Base-by-base conservation (phyloP, 2,888 invertebrate genomes). In the Electrophaes corylata region DNA sequence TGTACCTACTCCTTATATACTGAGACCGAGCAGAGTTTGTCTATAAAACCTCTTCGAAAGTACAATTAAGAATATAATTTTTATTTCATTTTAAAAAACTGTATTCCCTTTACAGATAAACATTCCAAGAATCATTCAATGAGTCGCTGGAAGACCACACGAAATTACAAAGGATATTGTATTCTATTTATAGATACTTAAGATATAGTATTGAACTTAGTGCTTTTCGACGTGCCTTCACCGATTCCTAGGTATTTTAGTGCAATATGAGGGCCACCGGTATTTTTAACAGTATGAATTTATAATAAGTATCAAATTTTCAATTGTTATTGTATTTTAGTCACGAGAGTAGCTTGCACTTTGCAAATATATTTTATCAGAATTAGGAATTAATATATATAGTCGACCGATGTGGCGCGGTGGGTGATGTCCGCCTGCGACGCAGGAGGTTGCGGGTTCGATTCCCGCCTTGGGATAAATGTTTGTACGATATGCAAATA, bases 171-270 rank as follows among this genome's bases (percentile, higher is more conserved):
- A 63, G 62, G 54, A 73, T 63, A 64, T 66, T 63, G 64, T 60
- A 64, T 67, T 67, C 60, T 64, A 69, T 66, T 62, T 67, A 61
- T 65, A 73, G 33, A 61, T 35, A 45, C 4, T 26, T 70, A 64
- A 59, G 61, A 62, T 67, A 69, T 54, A 67, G 53, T 65, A 66
- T 71, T 67, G 37, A 51, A 53, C 37, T 49, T 62, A 64, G 59
- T 61, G 66, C 62, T 66, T 88, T 88, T 76, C 74, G 69, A 81
- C 68, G 88, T 89, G 88, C 88, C 89, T 89, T 87, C 69, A 67
- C 71, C 70, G 75, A 81, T 86, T 82, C 78, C 80, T 86, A 83
- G 75, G 65, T 76, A 69, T 74, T 70, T 71, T 79, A 78, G 79
- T 74, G 73, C 76, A 79, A 81, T 73, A 74, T 64, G 67, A 69